Conservation (phyloP, 23 tunicate species). For the Halocynthia aurantium region DNA sequence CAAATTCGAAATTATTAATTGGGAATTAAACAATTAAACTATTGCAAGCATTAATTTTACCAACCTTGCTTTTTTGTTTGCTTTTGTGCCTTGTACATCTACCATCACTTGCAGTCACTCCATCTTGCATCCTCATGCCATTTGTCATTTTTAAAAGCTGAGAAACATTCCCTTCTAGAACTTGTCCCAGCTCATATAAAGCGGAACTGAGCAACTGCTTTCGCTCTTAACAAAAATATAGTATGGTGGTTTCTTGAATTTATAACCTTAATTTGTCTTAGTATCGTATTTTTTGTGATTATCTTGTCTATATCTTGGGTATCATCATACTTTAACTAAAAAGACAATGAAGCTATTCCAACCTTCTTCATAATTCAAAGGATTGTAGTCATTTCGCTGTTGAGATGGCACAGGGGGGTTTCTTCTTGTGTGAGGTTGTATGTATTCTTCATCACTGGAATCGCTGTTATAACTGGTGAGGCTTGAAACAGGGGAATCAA, state of each 20-base stretch:
- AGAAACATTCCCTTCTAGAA: slow-evolving; percentile 28
- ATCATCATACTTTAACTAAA: no score
- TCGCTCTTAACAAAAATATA: slow-evolving; percentile 11
- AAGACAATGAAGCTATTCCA: no score
- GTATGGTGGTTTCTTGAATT: not conserved
- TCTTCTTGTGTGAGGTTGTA: slow-evolving; percentile 1
- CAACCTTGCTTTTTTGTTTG: slow-evolving; percentile 62
- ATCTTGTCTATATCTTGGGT: no score
- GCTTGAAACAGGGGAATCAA: slow-evolving; percentile 22
- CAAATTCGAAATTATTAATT: not conserved
- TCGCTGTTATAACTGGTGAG: slow-evolving; percentile 7
- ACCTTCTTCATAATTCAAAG: no score
- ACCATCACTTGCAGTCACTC: slow-evolving; percentile 15
- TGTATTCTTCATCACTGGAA: slow-evolving; percentile 17
- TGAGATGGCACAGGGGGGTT: no score
- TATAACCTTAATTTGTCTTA: not conserved
- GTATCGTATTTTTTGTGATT: no score
- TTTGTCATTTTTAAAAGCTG: slow-evolving; percentile 39
- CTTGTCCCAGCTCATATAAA: slow-evolving; percentile 40
- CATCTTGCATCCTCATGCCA: slow-evolving; percentile 5
- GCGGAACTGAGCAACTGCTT: slow-evolving; percentile 44
- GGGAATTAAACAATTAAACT: not conserved
- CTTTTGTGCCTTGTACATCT: slow-evolving; percentile 60
- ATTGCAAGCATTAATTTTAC: not conserved
- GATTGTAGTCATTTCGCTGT: no score